Evolutionary conservation across 2,888 invertebrate species (phyloP).

Genomic region (Trachelus iudaicus): DNA sequence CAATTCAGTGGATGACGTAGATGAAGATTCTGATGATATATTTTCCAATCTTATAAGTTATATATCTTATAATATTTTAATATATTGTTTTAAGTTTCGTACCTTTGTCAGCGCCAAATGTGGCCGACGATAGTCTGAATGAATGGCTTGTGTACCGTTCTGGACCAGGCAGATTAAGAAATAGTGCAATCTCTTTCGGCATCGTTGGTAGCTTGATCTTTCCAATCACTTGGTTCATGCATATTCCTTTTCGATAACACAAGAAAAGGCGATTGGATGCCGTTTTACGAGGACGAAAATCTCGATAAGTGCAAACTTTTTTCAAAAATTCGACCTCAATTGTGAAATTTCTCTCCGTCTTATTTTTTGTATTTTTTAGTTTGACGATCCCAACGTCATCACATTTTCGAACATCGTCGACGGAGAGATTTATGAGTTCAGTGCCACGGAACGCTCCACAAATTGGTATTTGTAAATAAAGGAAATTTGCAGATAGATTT

Average conservation of each 20-base stretch:
- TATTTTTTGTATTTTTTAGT: slow-evolving; percentile 22
- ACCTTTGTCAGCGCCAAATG: slow-evolving; percentile 15
- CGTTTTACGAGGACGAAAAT: slow-evolving; percentile 18
- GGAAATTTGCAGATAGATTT: not conserved
- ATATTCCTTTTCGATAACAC: slow-evolving; percentile 24
- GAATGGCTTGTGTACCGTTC: slow-evolving; percentile 20
- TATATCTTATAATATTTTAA: too few species aligned
- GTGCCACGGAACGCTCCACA: slow-evolving; percentile 24
- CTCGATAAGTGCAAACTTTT: slow-evolving; percentile 19
- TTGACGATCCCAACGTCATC: slow-evolving; percentile 21
- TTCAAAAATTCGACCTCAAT: slow-evolving; percentile 21
- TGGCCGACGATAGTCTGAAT: slow-evolving; percentile 21
- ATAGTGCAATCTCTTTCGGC: slow-evolving; percentile 21
- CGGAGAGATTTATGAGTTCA: slow-evolving; percentile 21
- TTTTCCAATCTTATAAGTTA: too few species aligned
- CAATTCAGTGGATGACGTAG: not conserved
- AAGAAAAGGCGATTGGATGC: slow-evolving; percentile 23
- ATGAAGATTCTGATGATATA: too few species aligned
- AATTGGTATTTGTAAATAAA: too few species aligned
- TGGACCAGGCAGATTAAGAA: slow-evolving; percentile 18
- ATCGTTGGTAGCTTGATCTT: slow-evolving; percentile 23
- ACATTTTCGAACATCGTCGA: slow-evolving; percentile 18
- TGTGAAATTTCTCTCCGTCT: slow-evolving; percentile 22
- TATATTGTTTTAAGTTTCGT: not conserved
- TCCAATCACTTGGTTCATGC: slow-evolving; percentile 25